Base-by-base conservation (phyloP, 2,888 invertebrate species). In the Bugulina stolonifera region DNA sequence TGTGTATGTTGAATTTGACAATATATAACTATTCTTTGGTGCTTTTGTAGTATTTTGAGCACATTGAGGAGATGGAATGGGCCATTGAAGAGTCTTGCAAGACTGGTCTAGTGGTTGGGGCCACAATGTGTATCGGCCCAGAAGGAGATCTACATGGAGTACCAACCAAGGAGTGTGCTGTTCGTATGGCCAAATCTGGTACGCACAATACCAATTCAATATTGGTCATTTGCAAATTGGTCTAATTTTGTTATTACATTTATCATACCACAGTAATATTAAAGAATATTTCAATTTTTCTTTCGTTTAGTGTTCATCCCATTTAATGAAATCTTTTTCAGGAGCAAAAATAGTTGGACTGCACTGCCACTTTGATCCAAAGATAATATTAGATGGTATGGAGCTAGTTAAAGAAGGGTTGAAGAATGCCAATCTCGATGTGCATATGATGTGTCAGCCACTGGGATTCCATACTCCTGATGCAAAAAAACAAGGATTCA, bases 101-200 rank as follows among this genome's bases (percentile, higher is more conserved):
- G 58, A 77, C 79, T 1, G 77, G 77, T 1, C 75, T 80, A 43
- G 80, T 84, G 0, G 81, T 85, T 2, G 83, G 81, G n/a, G 80
- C 82, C n/a, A 80, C 80, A 72, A 84, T 84, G 84, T 85, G 84
- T 75, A 85, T 84, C 70, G 84, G 84, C 10, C 80, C 83, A 3
- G 79, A 83, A 71, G 84, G 84, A 3, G 84, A 84, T 75, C 73
- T 84, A 73, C 83, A 84, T 73, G 80, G 80, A 3, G 75, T 80
- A 0, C 75, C 80, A 1, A 78, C 79, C 3, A 83, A 79, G 2
- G 81, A 84, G 32, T 84, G 84, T 75, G 84, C 81, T 22, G 81
- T 84, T 3, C 74, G 81, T 23, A 82, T 84, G 83, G 84, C 80
- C n/a, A 79, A 79, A 73, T 83, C 84, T 71, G 83, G 83, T 78